Conservation (phyloP, 2,797 vertebrate species). For the Austrolebias charrua region DNA sequence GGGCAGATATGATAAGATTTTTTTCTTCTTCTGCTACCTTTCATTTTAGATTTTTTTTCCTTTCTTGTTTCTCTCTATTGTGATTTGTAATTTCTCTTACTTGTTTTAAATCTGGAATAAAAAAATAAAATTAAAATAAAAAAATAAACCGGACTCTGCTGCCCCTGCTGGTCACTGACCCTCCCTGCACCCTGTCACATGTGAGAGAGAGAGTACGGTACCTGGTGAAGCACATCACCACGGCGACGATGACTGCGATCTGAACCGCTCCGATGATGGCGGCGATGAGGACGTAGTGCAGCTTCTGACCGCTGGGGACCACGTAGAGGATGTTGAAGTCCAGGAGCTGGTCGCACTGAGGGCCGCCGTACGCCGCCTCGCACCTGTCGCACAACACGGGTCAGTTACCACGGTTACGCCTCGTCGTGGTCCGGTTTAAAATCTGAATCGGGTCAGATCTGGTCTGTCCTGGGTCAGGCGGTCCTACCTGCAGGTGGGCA, state of each 20-base stretch:
- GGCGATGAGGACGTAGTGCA: constrained; percentile 97
- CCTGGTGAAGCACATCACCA: constrained; percentile 99
- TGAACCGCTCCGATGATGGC: constrained; percentile 98
- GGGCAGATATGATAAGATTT: too few species aligned
- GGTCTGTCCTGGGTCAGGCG: too few species aligned
- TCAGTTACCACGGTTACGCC: neutral
- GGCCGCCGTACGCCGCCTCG: constrained; percentile 92
- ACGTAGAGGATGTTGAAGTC: constrained; percentile 98
- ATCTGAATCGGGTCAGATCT: neutral
- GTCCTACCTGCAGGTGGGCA: constrained; percentile 90
- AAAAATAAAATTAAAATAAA: too few species aligned
- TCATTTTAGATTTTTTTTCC: too few species aligned
- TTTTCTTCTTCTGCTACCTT: too few species aligned
- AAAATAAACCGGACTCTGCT: too few species aligned
- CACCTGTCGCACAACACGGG: constrained; percentile 59
- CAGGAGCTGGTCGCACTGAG: constrained; percentile 91
- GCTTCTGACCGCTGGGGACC: constrained; percentile 96
- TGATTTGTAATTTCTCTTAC: too few species aligned
- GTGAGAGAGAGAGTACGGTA: too few species aligned
- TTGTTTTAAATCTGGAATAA: too few species aligned
- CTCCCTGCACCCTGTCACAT: too few species aligned
- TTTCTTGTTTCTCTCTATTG: too few species aligned
- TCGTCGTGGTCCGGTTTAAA: neutral
- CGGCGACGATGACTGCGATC: constrained; percentile 96
- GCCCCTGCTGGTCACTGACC: neutral